Percentiles rank a stretch among this genome's conserved stretches.
Conservation (phyloP, 30 jellyfish, hydroid and myxozoan species). For the Turritopsis dohrnii region DNA sequence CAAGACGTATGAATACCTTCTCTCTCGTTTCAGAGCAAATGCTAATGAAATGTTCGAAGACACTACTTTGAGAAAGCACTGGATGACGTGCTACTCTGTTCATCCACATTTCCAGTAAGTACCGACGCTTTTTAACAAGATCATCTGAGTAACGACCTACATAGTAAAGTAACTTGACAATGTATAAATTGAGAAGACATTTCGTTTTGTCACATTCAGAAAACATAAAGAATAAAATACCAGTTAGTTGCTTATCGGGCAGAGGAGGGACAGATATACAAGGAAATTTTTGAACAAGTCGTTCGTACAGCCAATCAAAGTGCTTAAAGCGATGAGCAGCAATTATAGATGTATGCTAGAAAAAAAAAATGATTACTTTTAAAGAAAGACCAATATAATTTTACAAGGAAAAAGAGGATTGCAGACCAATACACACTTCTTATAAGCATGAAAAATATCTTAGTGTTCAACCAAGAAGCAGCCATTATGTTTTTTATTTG, state of each 20-base stretch:
- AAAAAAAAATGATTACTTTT: background rate
- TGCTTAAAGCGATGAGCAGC: constrained; percentile 90
- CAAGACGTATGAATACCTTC: constrained; percentile 41
- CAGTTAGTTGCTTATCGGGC: constrained; percentile 93
- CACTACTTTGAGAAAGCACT: constrained; percentile 66
- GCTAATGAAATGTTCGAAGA: constrained; percentile 71
- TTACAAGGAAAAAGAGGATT: too few species aligned
- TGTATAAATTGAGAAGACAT: too few species aligned
- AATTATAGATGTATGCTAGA: constrained; percentile 60
- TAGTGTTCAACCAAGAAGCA: too few species aligned
- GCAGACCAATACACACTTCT: too few species aligned
- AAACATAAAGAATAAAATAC: constrained; percentile 42
- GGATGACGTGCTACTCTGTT: constrained; percentile 89
- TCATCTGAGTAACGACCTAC: constrained; percentile 96
- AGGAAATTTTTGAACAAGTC: constrained; percentile 83
- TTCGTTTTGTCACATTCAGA: too few species aligned
- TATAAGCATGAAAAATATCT: too few species aligned
- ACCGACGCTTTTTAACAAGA: constrained; percentile 69
- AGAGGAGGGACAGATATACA: constrained; percentile 83
- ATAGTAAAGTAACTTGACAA: too few species aligned
- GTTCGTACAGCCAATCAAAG: constrained; percentile 87
- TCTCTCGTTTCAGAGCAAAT: constrained; percentile 83
- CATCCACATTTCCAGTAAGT: constrained; percentile 75
- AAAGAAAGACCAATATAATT: too few species aligned
- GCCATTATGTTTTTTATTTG: too few species aligned